Conservation (phyloP, 2,888 invertebrate species). For the Pyrgus malvae region DNA sequence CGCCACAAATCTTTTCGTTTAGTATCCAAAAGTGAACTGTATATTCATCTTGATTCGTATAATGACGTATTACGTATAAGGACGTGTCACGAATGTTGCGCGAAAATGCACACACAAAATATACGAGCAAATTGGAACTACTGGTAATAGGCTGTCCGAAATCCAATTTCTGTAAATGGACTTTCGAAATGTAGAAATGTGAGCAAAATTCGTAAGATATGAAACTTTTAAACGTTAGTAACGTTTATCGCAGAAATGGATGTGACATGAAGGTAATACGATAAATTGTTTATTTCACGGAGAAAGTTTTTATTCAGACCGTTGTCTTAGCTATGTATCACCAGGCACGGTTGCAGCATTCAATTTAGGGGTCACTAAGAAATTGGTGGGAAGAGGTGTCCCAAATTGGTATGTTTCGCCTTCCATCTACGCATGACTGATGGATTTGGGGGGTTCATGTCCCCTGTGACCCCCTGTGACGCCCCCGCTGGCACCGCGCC, state of each 20-base stretch:
- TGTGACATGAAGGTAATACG: too few species aligned
- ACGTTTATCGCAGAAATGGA: not conserved
- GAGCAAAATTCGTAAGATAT: constrained; percentile 8
- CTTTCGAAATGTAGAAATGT: constrained; percentile 17
- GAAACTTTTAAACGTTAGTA: constrained; percentile 7
- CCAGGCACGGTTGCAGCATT: too few species aligned
- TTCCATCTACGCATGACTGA: too few species aligned
- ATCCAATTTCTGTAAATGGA: constrained; percentile 27
- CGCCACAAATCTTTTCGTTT: constrained; percentile 51
- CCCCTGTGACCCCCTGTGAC: too few species aligned
- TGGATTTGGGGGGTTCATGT: too few species aligned
- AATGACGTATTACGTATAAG: constrained; percentile 16
- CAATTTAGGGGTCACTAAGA: too few species aligned
- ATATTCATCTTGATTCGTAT: constrained; percentile 25
- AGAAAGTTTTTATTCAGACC: too few species aligned
- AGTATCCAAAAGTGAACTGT: constrained; percentile 38
- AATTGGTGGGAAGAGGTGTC: too few species aligned
- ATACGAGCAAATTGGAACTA: constrained; percentile 23
- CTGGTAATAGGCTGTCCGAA: constrained; percentile 23
- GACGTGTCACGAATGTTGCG: constrained; percentile 21
- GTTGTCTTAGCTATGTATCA: too few species aligned
- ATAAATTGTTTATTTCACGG: too few species aligned
- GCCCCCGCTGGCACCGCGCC: too few species aligned
- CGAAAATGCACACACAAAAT: constrained; percentile 27
- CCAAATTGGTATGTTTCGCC: too few species aligned